Evolutionary conservation across 2,113 vertebrate species (phyloP).

Genomic region (Thermophis baileyi): DNA sequence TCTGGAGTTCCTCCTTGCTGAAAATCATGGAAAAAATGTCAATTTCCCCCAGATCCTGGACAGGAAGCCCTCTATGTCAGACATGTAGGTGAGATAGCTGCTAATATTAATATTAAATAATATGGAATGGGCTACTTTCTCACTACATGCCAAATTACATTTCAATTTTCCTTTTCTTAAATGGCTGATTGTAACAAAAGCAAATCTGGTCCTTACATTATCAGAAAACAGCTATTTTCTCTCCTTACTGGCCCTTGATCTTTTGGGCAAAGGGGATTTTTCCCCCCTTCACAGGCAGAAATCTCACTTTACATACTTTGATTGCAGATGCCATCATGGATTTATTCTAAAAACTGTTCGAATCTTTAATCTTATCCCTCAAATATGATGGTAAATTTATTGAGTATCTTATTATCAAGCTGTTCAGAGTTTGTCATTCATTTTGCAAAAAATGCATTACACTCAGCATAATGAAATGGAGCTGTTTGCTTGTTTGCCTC

Average conservation of each 20-base stretch:
- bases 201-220: neutral
- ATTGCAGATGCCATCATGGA: neutral
- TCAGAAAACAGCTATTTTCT: neutral
- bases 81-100: neutral
- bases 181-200: neutral
- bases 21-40: neutral
- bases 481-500: neutral
- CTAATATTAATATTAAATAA: neutral
- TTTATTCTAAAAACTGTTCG: neutral
- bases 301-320: neutral
- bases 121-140: neutral
- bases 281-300: rapidly evolving
- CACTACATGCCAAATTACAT: neutral
- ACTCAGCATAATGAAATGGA: neutral
- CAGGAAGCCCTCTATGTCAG: neutral
- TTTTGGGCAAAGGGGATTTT: neutral
- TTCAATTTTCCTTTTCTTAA: neutral
- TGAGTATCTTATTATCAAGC: neutral
- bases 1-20: neutral
- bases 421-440: neutral
- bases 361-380: neutral
- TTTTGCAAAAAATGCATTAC: neutral
- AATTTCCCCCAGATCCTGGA: neutral
- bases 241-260: neutral
- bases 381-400: neutral